Conservation (phyloP, 2,113 vertebrate species). For the Esox niger region DNA sequence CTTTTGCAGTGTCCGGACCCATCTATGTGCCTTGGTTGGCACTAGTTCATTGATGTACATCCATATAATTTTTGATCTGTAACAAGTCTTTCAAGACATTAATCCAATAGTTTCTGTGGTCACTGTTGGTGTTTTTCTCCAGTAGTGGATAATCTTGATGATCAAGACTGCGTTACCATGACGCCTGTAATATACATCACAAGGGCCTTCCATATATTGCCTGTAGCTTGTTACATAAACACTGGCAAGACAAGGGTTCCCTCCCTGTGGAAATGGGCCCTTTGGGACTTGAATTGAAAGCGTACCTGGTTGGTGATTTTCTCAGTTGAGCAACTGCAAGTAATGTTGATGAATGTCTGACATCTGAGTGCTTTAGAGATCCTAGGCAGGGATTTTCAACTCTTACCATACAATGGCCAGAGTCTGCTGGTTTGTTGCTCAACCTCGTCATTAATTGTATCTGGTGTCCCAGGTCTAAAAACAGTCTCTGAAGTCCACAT, state of each 20-base stretch:
- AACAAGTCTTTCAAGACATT: no score
- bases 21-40: background rate
- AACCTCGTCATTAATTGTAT: no score
- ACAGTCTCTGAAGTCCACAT: no score
- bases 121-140: background rate
- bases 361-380: no score
- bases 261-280: slow-evolving; percentile 21
- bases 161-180: background rate
- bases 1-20: background rate
- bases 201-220: slow-evolving; percentile 19
- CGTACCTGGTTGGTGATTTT: background rate
- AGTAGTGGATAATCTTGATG: slow-evolving; percentile 9
- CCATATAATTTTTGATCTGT: background rate
- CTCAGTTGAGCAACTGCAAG: no score
- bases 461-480: no score
- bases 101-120: background rate
- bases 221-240: slow-evolving; percentile 32
- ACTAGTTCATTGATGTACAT: background rate
- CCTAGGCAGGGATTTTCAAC: no score
- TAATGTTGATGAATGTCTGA: no score
- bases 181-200: background rate
- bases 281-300: slow-evolving; percentile 29
- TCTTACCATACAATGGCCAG: no score
- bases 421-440: no score
- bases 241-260: slow-evolving; percentile 19